These are phyloP conservation scores for Drosophila macrospina DNA, from an alignment of 2,888 invertebrate species.

Conservation along the genomic window DNA sequence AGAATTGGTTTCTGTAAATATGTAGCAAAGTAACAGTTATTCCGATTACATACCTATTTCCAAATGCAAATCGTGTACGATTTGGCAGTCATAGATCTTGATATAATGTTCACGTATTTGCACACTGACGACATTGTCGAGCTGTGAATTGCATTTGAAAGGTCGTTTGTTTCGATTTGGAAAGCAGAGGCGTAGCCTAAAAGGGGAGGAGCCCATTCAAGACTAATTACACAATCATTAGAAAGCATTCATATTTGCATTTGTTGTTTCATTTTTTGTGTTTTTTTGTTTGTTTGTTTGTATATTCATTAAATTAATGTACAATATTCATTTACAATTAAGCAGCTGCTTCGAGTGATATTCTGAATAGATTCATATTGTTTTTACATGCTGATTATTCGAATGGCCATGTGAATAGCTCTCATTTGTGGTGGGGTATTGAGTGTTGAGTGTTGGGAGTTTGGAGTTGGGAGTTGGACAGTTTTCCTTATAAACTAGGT, in stretches of 20 bases:
- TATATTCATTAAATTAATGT: conserved; percentile 57
- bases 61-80: conserved; percentile 1
- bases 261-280: conserved; percentile 29
- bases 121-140: conserved; percentile 49
- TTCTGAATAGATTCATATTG: conserved; percentile 42
- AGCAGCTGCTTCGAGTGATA: conserved; percentile 40
- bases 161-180: conserved; percentile 33
- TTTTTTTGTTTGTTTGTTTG: conserved; percentile 35
- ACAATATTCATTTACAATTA: conserved; percentile 57
- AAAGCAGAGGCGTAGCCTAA: not conserved
- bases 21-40: conserved; percentile 19
- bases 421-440: conserved; percentile 12
- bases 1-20: conserved; percentile 12
- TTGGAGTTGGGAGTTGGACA: conserved; percentile 12
- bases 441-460: conserved; percentile 1
- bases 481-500: conserved; percentile 38
- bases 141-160: conserved; percentile 56
- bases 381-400: conserved; percentile 48
- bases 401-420: conserved; percentile 51
- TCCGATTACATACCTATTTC: conserved; percentile 32
- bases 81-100: conserved; percentile 6
- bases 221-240: not conserved
- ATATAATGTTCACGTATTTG: conserved; percentile 60
- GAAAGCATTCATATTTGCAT: conserved; percentile 2
- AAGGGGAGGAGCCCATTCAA: not conserved